phyloP scores from a whole-genome alignment of 2,797 vertebrate species.

The Jordanella pulchra region DNA sequence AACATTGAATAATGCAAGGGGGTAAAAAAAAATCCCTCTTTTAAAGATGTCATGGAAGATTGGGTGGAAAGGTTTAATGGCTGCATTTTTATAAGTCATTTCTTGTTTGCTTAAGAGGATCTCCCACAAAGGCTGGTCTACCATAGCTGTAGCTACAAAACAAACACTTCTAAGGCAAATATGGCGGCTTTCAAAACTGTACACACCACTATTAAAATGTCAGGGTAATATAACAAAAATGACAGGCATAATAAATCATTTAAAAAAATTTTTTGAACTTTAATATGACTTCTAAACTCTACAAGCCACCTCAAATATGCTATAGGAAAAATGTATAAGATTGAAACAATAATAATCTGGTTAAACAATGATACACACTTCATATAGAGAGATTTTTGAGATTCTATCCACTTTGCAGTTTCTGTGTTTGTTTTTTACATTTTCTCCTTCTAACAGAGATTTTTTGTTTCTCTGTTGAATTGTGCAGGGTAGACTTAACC shows the following conservation, averaged over 20 bases:
- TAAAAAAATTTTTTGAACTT: not conserved
- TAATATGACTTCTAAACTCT: not conserved
- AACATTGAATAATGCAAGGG: not conserved
- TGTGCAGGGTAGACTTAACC: not conserved
- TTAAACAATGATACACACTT: not conserved
- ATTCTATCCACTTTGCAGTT: not conserved
- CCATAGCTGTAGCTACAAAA: slow-evolving; percentile 15
- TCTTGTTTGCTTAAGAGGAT: not conserved
- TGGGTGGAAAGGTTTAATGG: not conserved
- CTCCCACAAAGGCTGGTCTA: not conserved
- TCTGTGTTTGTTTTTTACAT: not conserved
- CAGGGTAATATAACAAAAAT: not conserved
- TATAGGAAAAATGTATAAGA: not conserved
- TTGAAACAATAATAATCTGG: not conserved
- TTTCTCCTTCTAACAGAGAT: not conserved
- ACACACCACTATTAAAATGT: not conserved
- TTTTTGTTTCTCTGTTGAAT: not conserved
- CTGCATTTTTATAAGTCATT: not conserved
- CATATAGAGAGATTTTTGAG: not conserved
- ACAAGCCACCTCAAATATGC: not conserved
- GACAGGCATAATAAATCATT: not conserved
- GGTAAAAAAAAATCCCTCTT: slow-evolving; percentile 3
- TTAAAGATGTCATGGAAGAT: slow-evolving; percentile 6
- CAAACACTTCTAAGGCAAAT: slow-evolving; percentile 7
- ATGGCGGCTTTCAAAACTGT: slow-evolving; percentile 16